phyloP scores from a whole-genome alignment of 2,888 invertebrate genomes.

The Andrena fulva region DNA sequence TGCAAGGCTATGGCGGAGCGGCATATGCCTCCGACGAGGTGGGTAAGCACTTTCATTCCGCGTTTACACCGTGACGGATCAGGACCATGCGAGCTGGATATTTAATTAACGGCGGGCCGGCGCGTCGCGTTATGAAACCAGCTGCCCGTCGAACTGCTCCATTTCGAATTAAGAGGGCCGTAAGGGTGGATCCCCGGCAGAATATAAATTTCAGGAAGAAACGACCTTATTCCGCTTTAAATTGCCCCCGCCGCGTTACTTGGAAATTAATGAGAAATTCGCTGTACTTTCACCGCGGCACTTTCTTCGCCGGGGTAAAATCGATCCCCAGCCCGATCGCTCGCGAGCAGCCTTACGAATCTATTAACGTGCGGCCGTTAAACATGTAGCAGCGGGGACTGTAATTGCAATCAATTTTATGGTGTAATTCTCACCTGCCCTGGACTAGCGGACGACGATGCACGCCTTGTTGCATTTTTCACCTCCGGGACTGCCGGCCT shows the following conservation, averaged over 20 bases:
- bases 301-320: constrained; percentile 23
- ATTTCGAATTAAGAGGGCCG: constrained; percentile 46
- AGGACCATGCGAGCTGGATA: constrained; percentile 74
- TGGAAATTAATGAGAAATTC: constrained; percentile 39
- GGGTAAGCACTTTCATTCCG: constrained; percentile 43
- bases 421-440: constrained; percentile 21
- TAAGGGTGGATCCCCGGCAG: constrained; percentile 31
- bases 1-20: constrained; percentile 19
- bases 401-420: constrained; percentile 7
- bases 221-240: constrained; percentile 14
- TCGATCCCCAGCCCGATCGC: constrained; percentile 18
- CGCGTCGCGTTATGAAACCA: constrained; percentile 70
- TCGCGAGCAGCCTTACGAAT: background rate
- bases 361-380: constrained; percentile 16
- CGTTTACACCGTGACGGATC: constrained; percentile 66
- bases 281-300: constrained; percentile 34
- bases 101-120: constrained; percentile 76
- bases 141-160: constrained; percentile 40
- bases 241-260: constrained; percentile 26
- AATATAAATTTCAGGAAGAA: constrained; percentile 12
- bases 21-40: constrained; percentile 13
- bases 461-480: background rate
- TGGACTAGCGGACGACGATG: background rate
- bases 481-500: background rate
- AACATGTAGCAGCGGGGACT: background rate